Evolutionary conservation across 2,888 invertebrate genomes (phyloP).

Genomic region (Morinoia aosen): DNA sequence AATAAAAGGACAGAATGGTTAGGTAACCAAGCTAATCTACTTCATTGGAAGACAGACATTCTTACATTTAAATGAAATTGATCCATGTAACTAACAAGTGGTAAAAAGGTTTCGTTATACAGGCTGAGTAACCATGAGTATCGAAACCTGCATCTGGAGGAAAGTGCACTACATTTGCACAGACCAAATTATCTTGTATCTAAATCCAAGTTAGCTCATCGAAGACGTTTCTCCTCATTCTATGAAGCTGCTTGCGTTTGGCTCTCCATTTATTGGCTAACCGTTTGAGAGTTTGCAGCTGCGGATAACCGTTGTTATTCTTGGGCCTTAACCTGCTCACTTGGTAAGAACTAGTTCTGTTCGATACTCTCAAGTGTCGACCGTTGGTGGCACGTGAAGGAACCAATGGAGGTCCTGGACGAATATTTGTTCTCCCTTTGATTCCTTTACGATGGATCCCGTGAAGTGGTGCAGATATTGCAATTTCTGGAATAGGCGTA

Average conservation of each 20-base stretch:
- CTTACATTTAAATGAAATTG: neutral
- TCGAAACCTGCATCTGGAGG: neutral
- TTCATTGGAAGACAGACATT: neutral
- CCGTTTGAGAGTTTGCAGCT: conserved; percentile 37
- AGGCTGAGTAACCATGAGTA: neutral
- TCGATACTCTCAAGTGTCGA: neutral
- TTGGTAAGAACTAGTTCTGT: neutral
- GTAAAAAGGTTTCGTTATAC: neutral
- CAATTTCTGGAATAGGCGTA: neutral
- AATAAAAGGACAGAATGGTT: neutral
- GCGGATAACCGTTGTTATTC: neutral
- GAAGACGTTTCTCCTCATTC: conserved; percentile 9
- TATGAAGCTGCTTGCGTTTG: conserved; percentile 1
- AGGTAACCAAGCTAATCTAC: neutral
- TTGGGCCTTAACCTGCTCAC: neutral
- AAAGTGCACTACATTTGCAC: neutral
- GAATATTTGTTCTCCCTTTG: neutral
- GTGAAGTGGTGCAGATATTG: no score
- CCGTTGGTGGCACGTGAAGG: neutral
- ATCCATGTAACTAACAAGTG: neutral
- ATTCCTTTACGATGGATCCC: neutral
- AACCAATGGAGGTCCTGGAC: conserved; percentile 8
- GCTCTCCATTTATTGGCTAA: conserved; percentile 44
- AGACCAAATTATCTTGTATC: neutral
- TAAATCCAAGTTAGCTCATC: conserved; percentile 40